These are phyloP conservation scores for Eucidaris tribuloides DNA, from an alignment of 35 echinoderm and acorn worm genomes.

Conservation along the genomic window DNA sequence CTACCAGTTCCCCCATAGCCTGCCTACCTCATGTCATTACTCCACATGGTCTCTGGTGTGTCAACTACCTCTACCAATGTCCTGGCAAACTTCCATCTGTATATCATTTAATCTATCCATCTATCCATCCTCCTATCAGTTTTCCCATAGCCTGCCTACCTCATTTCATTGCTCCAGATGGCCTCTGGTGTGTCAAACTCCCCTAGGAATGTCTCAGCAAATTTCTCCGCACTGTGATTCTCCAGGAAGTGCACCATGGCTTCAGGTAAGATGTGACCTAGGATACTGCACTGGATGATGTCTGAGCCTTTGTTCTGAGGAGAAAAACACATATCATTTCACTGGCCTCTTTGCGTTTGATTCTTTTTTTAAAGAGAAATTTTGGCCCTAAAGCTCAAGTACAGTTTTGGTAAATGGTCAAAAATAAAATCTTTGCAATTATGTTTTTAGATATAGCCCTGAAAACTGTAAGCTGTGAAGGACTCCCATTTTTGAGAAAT, in stretches of 20 bases:
- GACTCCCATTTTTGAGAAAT: too few species aligned
- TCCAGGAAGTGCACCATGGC: constrained; percentile 98
- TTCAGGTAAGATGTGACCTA: constrained; percentile 89
- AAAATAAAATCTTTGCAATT: too few species aligned
- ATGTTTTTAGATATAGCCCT: too few species aligned
- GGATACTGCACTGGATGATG: constrained; percentile 92
- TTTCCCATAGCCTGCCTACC: not conserved
- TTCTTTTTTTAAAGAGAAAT: too few species aligned
- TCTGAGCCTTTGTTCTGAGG: constrained; percentile 87
- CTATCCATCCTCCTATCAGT: too few species aligned
- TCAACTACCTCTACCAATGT: constrained; percentile 89
- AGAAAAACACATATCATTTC: too few species aligned
- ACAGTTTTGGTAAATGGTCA: too few species aligned
- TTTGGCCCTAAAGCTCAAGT: too few species aligned
- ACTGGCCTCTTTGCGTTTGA: too few species aligned
- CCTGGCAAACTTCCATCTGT: constrained; percentile 84
- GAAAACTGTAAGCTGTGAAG: too few species aligned
- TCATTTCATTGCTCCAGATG: constrained; percentile 87
- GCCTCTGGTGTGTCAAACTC: constrained; percentile 99
- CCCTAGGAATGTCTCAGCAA: constrained; percentile 96
- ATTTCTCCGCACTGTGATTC: constrained; percentile 97
- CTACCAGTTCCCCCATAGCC: not conserved
- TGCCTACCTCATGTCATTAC: constrained; percentile 52
- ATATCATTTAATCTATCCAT: too few species aligned
- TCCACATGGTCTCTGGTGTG: constrained; percentile 88